These are phyloP conservation scores for Lanius ludovicianus DNA, from an alignment of 2,113 vertebrate species.

Conservation along the genomic window DNA sequence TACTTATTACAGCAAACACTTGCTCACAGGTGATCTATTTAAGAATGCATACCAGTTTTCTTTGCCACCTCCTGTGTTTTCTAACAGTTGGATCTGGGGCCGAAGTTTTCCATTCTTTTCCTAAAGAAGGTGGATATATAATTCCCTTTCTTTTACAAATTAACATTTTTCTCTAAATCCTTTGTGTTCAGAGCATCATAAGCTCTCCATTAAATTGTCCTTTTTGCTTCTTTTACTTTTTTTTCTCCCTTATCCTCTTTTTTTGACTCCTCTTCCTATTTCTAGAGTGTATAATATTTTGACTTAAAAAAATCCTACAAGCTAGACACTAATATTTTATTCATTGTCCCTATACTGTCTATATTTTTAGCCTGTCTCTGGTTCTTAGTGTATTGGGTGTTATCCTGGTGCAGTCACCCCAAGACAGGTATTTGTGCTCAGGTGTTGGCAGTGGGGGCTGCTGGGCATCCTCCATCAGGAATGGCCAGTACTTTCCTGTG, in stretches of 20 bases:
- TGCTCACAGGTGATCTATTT: not conserved
- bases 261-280: not conserved
- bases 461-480: not conserved
- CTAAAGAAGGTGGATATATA: not conserved
- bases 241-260: not conserved
- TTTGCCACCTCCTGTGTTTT: not conserved
- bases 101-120: not conserved
- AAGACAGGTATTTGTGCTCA: not conserved
- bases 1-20: slow-evolving; percentile 8
- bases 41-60: not conserved
- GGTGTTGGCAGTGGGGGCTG: fast-evolving
- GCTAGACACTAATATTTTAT: not conserved
- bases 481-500: not conserved
- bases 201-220: not conserved
- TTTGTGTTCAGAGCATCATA: not conserved
- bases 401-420: too few relatives aligned
- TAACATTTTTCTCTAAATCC: not conserved
- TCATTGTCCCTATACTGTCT: not conserved
- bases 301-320: not conserved
- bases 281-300: not conserved
- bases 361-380: not conserved
- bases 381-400: not conserved
- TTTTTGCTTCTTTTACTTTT: not conserved
- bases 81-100: not conserved
- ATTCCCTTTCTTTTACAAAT: not conserved